Evolutionary conservation across 2,888 invertebrate species (phyloP), one percentile per base, ranked within the genome.

Genomic region (Ophraella communa): DNA sequence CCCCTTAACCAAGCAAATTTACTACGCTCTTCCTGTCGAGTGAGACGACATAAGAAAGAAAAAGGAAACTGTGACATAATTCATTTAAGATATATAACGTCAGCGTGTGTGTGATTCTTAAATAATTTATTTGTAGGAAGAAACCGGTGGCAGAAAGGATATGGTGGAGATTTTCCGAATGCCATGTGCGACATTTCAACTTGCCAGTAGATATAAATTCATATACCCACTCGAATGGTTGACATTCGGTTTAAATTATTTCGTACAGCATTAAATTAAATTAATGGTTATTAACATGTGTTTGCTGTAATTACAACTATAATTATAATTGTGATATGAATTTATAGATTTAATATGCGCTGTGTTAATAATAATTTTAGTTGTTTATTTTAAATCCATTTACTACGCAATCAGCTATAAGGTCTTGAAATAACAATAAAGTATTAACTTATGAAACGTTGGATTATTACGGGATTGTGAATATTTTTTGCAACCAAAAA

Each of bases 121-220:
- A 64, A 67, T 70, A 57, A 70, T 67, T 66, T 65, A 70, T 64
- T 60, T 66, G 49, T 17, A 60, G 39, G 42, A 58, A 64, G 59
- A 59, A 63, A 54, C 55, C 47, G 59, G 63, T 63, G 61, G 56
- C 57, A 60, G 52, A 17, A n/a, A 53, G 62, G 55, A 62, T 47
- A 47, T 55, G 23, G 55, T 33, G 24, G n/a, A 42, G 35, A 55
- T 55, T 55, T 49, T 62, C 49, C 24, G 55, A 55, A 62, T 62
- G 33, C 54, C 55, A 62, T 62, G 24, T 55, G 54, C 17, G 54
- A 47, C 54, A 21, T 55, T 60, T 60, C 52, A 45, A 47, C n/a
- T 47, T 61, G 21, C 18, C 39, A 17, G 17, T 17, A 17, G 39
- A 39, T 45, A 21, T 45, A 45, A 45, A 45, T 45, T 45, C 14